phyloP scores from a whole-genome alignment of 2,888 invertebrate genomes.

The Apamea monoglypha region DNA sequence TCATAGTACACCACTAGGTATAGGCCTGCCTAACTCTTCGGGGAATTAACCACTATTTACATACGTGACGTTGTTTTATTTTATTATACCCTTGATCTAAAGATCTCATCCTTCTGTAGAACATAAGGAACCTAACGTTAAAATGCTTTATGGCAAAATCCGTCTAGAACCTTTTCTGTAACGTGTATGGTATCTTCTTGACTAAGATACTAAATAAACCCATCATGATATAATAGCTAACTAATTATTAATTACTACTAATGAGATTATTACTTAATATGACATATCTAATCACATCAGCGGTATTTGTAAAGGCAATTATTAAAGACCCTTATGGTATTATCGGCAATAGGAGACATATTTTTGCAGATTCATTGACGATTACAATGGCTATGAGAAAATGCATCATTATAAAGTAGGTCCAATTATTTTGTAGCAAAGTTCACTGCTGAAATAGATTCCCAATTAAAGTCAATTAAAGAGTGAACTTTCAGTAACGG shows the following conservation, averaged over 20 bases:
- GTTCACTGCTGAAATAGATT: slow-evolving; percentile 41
- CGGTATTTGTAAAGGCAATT: slow-evolving; percentile 37
- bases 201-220: neutral
- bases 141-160: neutral
- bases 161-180: neutral
- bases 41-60: no score
- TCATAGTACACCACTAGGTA: no score
- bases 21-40: no score
- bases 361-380: neutral
- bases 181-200: neutral
- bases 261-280: slow-evolving; percentile 18
- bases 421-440: slow-evolving; percentile 34
- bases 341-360: slow-evolving; percentile 2
- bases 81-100: neutral
- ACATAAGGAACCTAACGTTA: neutral
- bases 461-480: slow-evolving; percentile 41
- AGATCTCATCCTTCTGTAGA: neutral
- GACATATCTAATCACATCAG: slow-evolving; percentile 13
- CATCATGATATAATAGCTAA: neutral
- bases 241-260: neutral
- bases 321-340: slow-evolving; percentile 28
- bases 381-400: slow-evolving; percentile 25
- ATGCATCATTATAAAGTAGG: slow-evolving; percentile 25
- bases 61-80: no score
- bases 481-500: slow-evolving; percentile 28